Percentiles rank a stretch among this genome's conserved stretches.
phyloP scores from a whole-genome alignment of 92 coral and sea anemone species.

The Galaxea fascicularis region DNA sequence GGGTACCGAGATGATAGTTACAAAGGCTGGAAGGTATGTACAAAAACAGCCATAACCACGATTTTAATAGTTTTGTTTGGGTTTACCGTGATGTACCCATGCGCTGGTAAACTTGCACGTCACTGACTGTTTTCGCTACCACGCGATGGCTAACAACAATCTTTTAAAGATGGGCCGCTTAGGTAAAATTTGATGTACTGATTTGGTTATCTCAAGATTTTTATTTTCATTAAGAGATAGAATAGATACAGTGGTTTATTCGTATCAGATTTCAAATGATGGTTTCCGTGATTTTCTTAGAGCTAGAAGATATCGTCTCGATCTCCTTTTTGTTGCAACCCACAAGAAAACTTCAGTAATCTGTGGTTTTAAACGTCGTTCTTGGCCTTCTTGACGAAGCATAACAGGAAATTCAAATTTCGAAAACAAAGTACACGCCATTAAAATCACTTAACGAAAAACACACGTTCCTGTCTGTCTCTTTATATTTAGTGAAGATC shows the following conservation, averaged over 20 bases:
- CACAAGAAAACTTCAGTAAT: not conserved
- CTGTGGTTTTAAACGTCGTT: not conserved
- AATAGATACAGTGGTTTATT: conserved; percentile 23
- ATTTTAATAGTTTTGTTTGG: not conserved
- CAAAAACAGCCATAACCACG: not conserved
- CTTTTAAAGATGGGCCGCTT: not conserved
- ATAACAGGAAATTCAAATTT: conserved; percentile 20
- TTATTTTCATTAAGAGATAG: not conserved
- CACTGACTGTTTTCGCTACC: not conserved
- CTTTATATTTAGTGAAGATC: not conserved
- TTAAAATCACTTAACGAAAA: not conserved
- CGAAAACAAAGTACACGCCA: not conserved
- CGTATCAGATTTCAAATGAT: conserved; percentile 34
- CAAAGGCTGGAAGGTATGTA: conserved; percentile 95
- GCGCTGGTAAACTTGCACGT: not conserved
- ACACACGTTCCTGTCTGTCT: not conserved
- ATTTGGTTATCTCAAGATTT: conserved; percentile 33
- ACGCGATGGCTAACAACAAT: not conserved
- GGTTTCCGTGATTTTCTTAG: conserved; percentile 25
- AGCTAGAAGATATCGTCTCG: not conserved
- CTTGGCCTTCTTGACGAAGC: not conserved
- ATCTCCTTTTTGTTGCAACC: not conserved
- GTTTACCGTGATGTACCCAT: not conserved
- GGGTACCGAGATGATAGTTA: no score
- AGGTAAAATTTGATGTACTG: not conserved